Evolutionary conservation across 1,140 invertebrate species (phyloP).

Genomic region (Drosophila burlai): DNA sequence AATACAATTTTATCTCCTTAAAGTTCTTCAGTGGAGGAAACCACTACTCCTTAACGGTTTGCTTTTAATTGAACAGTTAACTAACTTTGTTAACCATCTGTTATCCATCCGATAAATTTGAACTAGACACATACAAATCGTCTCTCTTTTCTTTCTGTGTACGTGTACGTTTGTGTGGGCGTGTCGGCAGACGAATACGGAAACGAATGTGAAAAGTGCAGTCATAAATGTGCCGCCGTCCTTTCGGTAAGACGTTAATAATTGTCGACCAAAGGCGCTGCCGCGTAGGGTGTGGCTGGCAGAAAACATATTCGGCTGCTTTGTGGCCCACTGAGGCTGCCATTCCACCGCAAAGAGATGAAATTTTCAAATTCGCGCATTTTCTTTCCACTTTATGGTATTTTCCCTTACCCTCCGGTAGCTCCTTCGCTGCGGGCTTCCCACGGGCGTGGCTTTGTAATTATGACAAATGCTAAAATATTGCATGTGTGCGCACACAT

Average conservation of each 20-base stretch:
- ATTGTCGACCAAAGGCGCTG: conserved; percentile 57
- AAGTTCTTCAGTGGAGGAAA: too few species aligned
- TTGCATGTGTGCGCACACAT: conserved; percentile 43
- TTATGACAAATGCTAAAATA: conserved; percentile 83
- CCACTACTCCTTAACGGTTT: not conserved
- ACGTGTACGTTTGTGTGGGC: conserved; percentile 28
- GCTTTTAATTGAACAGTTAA: not conserved
- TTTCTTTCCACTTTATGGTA: conserved; percentile 73
- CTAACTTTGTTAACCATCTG: not conserved
- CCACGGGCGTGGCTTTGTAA: conserved; percentile 67
- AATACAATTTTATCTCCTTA: too few species aligned
- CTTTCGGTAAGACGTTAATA: conserved; percentile 80
- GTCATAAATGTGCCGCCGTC: conserved; percentile 79
- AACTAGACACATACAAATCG: not conserved
- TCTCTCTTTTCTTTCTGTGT: not conserved
- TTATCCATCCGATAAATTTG: not conserved
- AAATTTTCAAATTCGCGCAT: conserved; percentile 77
- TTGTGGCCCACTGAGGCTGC: conserved; percentile 18
- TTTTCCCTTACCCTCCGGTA: conserved; percentile 38
- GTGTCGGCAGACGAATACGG: conserved; percentile 74
- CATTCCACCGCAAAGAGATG: conserved; percentile 53
- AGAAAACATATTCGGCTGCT: conserved; percentile 25
- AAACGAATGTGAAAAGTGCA: conserved; percentile 83
- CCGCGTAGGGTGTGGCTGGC: conserved; percentile 9
- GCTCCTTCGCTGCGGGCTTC: conserved; percentile 11